A percentile compares a stretch with the other conserved stretches of the same genome.
Conservation (phyloP, 2,888 invertebrate species). For the Cheilosia vernalis region DNA sequence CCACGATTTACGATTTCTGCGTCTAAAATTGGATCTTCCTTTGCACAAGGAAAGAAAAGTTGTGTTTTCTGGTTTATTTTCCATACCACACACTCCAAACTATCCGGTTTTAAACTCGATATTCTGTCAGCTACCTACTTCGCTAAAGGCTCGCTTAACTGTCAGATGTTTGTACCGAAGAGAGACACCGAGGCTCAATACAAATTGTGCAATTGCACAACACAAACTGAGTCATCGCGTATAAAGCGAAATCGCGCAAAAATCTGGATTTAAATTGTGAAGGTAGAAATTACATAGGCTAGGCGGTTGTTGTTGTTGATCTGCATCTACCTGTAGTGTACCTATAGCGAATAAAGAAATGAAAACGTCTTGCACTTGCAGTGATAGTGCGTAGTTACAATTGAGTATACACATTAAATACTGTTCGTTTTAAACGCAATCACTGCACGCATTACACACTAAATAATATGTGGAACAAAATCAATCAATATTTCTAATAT, state of each 20-base stretch:
- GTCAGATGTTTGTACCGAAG: slow-evolving; percentile 24
- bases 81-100: slow-evolving; percentile 42
- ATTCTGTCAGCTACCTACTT: slow-evolving; percentile 9
- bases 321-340: too few relatives aligned
- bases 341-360: too few relatives aligned
- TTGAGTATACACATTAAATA: too few relatives aligned
- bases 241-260: slow-evolving; percentile 3
- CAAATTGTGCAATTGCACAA: slow-evolving; percentile 51
- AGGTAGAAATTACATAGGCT: too few relatives aligned
- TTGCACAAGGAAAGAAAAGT: slow-evolving; percentile 13
- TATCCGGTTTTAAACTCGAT: slow-evolving; percentile 54
- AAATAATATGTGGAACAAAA: too few relatives aligned
- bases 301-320: too few relatives aligned
- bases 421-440: too few relatives aligned
- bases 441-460: too few relatives aligned
- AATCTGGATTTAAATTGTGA: slow-evolving; percentile 1
- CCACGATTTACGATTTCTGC: not conserved
- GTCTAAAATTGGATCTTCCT: slow-evolving; percentile 22
- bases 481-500: too few relatives aligned
- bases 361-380: too few relatives aligned
- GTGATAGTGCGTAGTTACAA: too few relatives aligned
- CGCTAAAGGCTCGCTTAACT: slow-evolving; percentile 1
- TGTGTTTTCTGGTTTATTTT: slow-evolving; percentile 33
- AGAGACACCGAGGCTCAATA: slow-evolving; percentile 23
- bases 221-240: slow-evolving; percentile 21